Base-by-base conservation (phyloP, 2,888 invertebrate genomes). In the Pilophorus perplexus region DNA sequence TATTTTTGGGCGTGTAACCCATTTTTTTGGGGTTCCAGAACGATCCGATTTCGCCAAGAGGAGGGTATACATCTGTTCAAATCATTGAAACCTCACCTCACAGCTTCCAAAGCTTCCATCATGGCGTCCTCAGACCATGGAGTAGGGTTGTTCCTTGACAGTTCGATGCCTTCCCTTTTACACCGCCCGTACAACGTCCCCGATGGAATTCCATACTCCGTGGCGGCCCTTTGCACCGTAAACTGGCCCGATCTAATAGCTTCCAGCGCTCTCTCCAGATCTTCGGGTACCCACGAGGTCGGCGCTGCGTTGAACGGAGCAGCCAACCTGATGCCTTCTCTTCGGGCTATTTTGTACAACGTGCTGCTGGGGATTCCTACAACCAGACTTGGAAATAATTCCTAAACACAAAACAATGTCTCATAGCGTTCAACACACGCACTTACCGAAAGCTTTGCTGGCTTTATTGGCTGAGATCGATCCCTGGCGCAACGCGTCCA, bases 51-150 rank as follows among this genome's bases (percentile, higher is more conserved):
- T n/a, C n/a, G n/a, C n/a, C n/a, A n/a, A n/a, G n/a, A n/a, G n/a
- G n/a, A n/a, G n/a, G n/a, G 8, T n/a, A n/a, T n/a, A n/a, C n/a
- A n/a, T n/a, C n/a, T n/a, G 20, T 20, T 22, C 2, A 16, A 14
- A 18, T 3, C 27, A 28, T 23, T 22, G 23, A 22, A 52, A 46
- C 2, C 52, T 65, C 77, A 90, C 89, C 90, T 86, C 71, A 93
- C 92, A 71, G 92, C 90, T 77, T 92, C 91, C 46, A 93, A 80
- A 20, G 93, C 93, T 77, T 92, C 91, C 20, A 88, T 88, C 92
- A 93, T 92, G 25, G 91, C 91, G 75, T 89, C 90, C 76, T 92
- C 92, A n/a, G 91, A 90, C 93, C 93, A 93, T 8, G 92, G 92
- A 46, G 92, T 90, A n/a, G 91, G 90, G 80, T 90, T 90, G 65